Evolutionary conservation across 2,113 vertebrate genomes (phyloP).

Genomic region (Cheirogaleus medius): DNA sequence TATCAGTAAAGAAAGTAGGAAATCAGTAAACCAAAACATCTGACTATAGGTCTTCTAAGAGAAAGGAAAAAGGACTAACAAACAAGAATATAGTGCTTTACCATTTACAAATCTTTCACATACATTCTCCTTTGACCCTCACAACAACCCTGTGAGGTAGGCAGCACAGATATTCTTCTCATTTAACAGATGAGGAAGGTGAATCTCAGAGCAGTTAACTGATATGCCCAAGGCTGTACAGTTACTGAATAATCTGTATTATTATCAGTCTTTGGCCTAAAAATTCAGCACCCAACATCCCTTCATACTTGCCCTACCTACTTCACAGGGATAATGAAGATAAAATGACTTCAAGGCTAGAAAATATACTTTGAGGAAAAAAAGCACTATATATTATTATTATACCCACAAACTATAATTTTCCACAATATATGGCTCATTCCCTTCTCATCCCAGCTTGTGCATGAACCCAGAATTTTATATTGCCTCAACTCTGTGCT

Average conservation of each 20-base stretch:
- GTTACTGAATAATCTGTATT: conserved; percentile 38
- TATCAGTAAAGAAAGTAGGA: conserved; percentile 32
- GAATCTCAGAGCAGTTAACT: conserved; percentile 40
- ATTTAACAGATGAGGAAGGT: conserved; percentile 54
- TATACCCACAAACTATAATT: conserved; percentile 42
- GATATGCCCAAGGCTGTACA: conserved; percentile 35
- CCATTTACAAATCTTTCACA: conserved; percentile 69
- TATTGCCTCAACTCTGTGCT: conserved; percentile 58
- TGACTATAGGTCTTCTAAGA: conserved; percentile 36
- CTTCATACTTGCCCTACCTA: conserved; percentile 63
- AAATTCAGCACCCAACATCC: conserved; percentile 63
- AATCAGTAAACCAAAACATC: conserved; percentile 33
- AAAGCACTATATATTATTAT: conserved; percentile 50
- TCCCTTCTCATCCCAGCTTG: conserved; percentile 48
- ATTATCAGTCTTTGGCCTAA: conserved; percentile 69
- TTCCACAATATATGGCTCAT: conserved; percentile 54
- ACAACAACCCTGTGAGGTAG: conserved; percentile 81
- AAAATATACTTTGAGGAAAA: conserved; percentile 62
- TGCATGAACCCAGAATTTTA: conserved; percentile 54
- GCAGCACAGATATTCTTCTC: conserved; percentile 63
- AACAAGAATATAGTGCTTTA: conserved; percentile 70
- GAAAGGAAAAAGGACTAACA: conserved; percentile 64
- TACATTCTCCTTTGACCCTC: conserved; percentile 77
- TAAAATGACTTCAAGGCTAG: conserved; percentile 69
- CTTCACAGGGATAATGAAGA: conserved; percentile 74